These are phyloP conservation scores for Nanorana parkeri DNA, from an alignment of 2,113 vertebrate species.

Conservation along the genomic window DNA sequence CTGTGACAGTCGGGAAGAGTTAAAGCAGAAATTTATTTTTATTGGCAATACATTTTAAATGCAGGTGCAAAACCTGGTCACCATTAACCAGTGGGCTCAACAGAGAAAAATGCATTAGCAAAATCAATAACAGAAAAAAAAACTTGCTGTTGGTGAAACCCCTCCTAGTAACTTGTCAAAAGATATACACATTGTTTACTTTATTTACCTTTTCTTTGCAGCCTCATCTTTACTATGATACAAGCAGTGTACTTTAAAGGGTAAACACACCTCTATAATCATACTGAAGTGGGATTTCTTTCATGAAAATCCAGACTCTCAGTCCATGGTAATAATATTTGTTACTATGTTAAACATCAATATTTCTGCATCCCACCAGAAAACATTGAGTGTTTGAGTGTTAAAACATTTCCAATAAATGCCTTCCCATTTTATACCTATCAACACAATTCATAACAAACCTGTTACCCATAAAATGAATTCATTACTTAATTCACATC, in stretches of 20 bases:
- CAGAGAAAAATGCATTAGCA: too few relatives aligned
- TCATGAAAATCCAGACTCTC: neutral
- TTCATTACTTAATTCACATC: slow-evolving; percentile 16
- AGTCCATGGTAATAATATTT: neutral
- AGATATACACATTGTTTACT: too few relatives aligned
- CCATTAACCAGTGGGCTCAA: too few relatives aligned
- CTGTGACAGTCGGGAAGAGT: too few relatives aligned
- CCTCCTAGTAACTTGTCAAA: too few relatives aligned
- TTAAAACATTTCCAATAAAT: neutral
- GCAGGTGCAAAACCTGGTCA: too few relatives aligned
- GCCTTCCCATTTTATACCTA: slow-evolving; percentile 7
- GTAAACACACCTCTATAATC: neutral
- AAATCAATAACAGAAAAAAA: too few relatives aligned
- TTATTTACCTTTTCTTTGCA: too few relatives aligned
- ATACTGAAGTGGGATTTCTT: neutral
- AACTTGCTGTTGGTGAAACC: too few relatives aligned
- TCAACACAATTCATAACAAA: slow-evolving; percentile 19
- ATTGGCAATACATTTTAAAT: too few relatives aligned
- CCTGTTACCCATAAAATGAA: slow-evolving; percentile 16
- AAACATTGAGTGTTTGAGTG: neutral
- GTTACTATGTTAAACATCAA: neutral
- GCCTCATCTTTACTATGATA: too few relatives aligned
- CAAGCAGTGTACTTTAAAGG: neutral
- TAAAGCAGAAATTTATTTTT: too few relatives aligned
- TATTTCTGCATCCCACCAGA: neutral